These are phyloP conservation scores for Drosophila insularis DNA, from an alignment of 1,140 invertebrate species.

Conservation along the genomic window DNA sequence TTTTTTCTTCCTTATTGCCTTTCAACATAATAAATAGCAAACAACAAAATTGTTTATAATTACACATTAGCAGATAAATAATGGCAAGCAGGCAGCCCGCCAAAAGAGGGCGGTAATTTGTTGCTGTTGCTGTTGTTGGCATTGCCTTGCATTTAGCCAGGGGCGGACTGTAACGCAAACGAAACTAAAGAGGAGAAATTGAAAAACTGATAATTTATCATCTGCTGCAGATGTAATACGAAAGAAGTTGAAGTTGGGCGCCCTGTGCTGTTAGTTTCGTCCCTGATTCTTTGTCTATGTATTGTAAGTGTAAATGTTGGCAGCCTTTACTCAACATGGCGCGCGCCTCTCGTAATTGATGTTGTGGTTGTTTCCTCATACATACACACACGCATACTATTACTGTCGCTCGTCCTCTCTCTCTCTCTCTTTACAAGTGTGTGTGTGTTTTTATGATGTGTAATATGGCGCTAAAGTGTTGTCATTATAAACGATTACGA, in stretches of 20 bases:
- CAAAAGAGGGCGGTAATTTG: conserved; percentile 5
- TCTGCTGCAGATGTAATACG: too few species aligned
- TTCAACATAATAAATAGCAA: conserved; percentile 73
- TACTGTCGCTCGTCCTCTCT: conserved; percentile 24
- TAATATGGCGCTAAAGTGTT: conserved; percentile 65
- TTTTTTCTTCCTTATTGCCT: neutral
- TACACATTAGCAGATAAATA: conserved; percentile 76
- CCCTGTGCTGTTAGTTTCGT: neutral
- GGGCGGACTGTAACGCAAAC: neutral
- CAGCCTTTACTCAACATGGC: conserved; percentile 30
- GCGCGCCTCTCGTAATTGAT: conserved; percentile 47
- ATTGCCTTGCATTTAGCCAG: neutral
- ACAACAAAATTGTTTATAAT: conserved; percentile 78
- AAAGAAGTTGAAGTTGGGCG: neutral
- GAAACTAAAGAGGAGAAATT: too few species aligned
- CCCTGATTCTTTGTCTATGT: conserved; percentile 3
- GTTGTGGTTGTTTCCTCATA: conserved; percentile 35
- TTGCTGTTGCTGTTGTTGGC: conserved; percentile 9
- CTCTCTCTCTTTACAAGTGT: conserved; percentile 2
- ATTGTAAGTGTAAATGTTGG: conserved; percentile 30
- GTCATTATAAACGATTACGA: conserved; percentile 67
- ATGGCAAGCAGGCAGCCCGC: conserved; percentile 42
- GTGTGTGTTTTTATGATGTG: conserved; percentile 58
- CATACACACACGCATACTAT: neutral
- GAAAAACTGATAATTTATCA: too few species aligned